These are phyloP conservation scores for Platyscapa corneri DNA, from an alignment of 1,140 invertebrate genomes.

Conservation along the genomic window DNA sequence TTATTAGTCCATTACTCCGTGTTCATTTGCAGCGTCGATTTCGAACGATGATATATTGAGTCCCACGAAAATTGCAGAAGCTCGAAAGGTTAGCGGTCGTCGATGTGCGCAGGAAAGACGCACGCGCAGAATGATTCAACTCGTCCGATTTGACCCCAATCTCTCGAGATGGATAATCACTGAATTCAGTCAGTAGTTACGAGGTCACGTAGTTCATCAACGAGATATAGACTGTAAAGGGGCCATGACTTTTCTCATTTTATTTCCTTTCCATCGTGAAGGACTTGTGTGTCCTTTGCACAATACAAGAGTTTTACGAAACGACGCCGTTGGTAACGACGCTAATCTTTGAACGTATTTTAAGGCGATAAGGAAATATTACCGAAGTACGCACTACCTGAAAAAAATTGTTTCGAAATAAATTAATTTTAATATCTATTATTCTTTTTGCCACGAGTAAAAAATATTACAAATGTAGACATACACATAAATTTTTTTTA, in stretches of 20 bases:
- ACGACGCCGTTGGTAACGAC: neutral
- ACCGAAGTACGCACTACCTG: neutral
- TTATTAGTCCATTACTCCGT: neutral
- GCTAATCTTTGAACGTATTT: neutral
- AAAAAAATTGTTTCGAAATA: neutral
- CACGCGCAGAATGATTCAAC: neutral
- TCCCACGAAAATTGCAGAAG: neutral
- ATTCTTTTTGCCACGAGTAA: neutral
- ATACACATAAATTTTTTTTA: neutral
- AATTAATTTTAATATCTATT: neutral
- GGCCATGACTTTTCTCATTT: neutral
- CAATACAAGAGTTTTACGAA: neutral
- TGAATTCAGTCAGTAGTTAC: slow-evolving; percentile 18
- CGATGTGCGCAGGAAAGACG: neutral
- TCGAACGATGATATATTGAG: neutral
- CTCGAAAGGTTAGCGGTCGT: neutral
- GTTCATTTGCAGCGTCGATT: neutral
- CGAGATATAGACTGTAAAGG: neutral
- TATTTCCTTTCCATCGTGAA: neutral
- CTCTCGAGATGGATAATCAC: neutral
- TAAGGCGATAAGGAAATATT: neutral
- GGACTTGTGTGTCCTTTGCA: neutral
- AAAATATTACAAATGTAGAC: neutral
- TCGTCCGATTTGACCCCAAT: slow-evolving; percentile 23
- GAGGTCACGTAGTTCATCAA: slow-evolving; percentile 34